Evolutionary conservation across 2,797 vertebrate genomes (phyloP), one percentile per base, ranked within the genome.

Genomic region (Octomys mimax): DNA sequence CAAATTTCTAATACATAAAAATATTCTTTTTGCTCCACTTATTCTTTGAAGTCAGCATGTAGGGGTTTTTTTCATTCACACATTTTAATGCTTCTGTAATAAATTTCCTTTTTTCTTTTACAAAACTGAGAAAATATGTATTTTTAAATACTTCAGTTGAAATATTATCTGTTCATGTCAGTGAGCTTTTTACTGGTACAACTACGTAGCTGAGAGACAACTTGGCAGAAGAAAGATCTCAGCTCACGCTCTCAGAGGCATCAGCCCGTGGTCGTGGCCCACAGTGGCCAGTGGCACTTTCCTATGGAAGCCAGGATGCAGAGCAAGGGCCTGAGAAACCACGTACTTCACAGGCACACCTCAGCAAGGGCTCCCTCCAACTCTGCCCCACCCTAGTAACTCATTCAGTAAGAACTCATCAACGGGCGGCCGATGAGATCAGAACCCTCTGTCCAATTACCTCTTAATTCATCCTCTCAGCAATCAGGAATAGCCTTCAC

Each of bases 41-140:
- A 42, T 33, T 39, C 52, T 77, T 89, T 68, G 80, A 86, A 31
- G 19, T 68, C 31, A 71, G 33, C 64, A 8, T 28, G 10, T 24
- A 73, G 49, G 18, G 42, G 3, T 42, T 42, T 42, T 42, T 42
- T 57, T 84, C n/a, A 61, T 77, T 73, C 64, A 18, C 5, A 52
- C 5, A 6, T 75, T 87, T 73, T 64, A 95, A 89, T 28, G 31
- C 3, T 26, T 78, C 26, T 57, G 19, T 18, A 92, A 83, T 57
- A 28, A 31, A 24, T 66, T 83, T 90, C 36, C 39, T 92, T 95
- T 68, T 84, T 64, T 57, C 14, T 88, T 91, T 79, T 73, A 97
- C 61, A 97, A 96, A 95, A 93, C 8, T 80, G 16, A 92, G 81
- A 96, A 96, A 96, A 94, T 78, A 94, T 70, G 89, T 16, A 42